Evolutionary conservation across 2,888 invertebrate genomes (phyloP), one percentile per base, ranked within the genome.

Genomic region (Tetanocera ferruginea): DNA sequence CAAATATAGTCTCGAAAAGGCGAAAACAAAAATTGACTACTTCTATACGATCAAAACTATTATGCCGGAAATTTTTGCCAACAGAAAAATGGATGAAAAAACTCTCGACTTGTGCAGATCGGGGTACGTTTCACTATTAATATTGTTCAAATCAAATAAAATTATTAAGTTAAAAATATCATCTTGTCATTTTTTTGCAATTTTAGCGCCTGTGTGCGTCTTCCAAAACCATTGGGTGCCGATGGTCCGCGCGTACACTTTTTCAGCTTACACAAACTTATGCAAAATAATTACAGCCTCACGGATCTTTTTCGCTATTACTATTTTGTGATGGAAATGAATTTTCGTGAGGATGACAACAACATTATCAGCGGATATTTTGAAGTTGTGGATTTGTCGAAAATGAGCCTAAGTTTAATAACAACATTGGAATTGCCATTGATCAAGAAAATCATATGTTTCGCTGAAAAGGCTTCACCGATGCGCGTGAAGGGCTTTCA

Each of bases 381-480:
- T 37, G 89, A 91, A 8, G 85, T 94, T 25, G 87, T 93, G 60
- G 94, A 94, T 84, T 87, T 93, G 86, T 87, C 90, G 60, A 90
- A 91, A 52, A 90, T 92, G 2, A 91, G 91, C 0, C 83, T 92
- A 17, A 90, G 88, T 14, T 91, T 93, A 80, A 83, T 93, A 25
- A 90, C 91, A 55, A 92, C 92, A 83, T 91, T 92, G 88, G 92
- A 93, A 0, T 92, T 93, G 4, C 86, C 91, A 0, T 82, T 93
- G 34, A 91, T 92, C 17, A 93, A 93, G 84, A 93, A 93, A 83
- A 89, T 91, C 34, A 90, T 91, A 19, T 88, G 90, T 0, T 90
- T 90, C 78, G 80, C 91, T n/a, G 92, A 93, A 87, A 92, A 93
- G 78, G 93, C 91, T 0, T 89, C 93, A 55, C 94, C 94, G 0